Conservation (phyloP, 2,113 vertebrate species). For the Engystomops pustulosus region DNA sequence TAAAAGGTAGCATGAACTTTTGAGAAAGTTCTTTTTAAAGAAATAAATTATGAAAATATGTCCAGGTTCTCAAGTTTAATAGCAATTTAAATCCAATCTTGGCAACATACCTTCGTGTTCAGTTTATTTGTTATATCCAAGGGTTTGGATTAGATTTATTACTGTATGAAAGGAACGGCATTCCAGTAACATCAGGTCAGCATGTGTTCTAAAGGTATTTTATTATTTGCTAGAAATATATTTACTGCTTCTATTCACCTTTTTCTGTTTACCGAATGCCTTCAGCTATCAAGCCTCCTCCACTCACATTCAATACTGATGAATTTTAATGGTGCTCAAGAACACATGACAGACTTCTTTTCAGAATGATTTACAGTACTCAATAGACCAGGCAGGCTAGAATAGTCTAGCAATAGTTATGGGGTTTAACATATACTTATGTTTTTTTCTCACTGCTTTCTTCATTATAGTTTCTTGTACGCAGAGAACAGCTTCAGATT, state of each 20-base stretch:
- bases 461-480: no score
- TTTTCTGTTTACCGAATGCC: constrained; percentile 39
- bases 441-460: no score
- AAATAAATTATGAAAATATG: constrained; percentile 29
- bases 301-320: background rate
- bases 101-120: constrained; percentile 38
- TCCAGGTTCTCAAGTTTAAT: constrained; percentile 26
- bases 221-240: constrained; percentile 47
- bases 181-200: constrained; percentile 50
- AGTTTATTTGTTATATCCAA: constrained; percentile 50
- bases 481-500: no score
- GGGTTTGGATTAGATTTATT: constrained; percentile 40
- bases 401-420: no score
- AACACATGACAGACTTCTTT: background rate
- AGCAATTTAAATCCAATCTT: constrained; percentile 41
- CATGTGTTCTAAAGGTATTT: constrained; percentile 49
- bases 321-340: background rate
- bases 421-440: no score
- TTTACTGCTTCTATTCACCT: constrained; percentile 30
- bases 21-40: background rate
- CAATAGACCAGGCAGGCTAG: no score
- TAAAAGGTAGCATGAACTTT: constrained; percentile 29
- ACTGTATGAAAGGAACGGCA: constrained; percentile 42
- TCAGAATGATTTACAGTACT: background rate
- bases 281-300: background rate